phyloP scores from a whole-genome alignment of 2,113 vertebrate species.

The Oreochromis aureus region DNA sequence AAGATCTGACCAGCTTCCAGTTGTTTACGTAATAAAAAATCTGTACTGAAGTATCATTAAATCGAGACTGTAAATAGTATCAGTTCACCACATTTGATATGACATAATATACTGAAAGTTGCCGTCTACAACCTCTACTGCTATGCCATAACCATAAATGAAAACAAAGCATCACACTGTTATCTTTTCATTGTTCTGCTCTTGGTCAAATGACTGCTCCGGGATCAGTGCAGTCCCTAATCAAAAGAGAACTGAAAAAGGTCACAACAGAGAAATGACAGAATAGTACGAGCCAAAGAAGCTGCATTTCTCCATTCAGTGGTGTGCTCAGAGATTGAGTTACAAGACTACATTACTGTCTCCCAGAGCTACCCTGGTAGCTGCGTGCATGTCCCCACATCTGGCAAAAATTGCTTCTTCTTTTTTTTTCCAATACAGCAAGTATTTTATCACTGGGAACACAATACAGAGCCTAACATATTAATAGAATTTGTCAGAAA shows the following conservation, averaged over 20 bases:
- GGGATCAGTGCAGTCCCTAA: constrained; percentile 27
- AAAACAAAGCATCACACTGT: constrained; percentile 6
- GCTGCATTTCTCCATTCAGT: constrained; percentile 27
- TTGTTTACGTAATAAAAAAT: neutral
- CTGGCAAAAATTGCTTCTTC: neutral
- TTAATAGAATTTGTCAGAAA: constrained; percentile 19
- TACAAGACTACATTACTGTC: constrained; percentile 46
- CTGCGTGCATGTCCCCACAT: constrained; percentile 9
- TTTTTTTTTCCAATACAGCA: neutral
- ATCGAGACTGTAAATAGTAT: neutral
- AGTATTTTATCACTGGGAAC: neutral
- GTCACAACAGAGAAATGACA: constrained; percentile 29
- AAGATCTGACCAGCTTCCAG: neutral
- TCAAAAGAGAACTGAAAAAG: constrained; percentile 31
- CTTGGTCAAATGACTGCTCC: constrained; percentile 25
- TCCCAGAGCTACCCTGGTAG: constrained; percentile 26
- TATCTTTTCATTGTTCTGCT: constrained; percentile 19
- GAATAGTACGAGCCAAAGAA: constrained; percentile 5
- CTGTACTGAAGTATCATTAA: neutral
- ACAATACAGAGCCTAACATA: neutral
- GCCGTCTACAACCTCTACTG: neutral
- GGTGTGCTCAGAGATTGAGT: constrained; percentile 36
- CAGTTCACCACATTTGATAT: neutral
- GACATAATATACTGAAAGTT: neutral
- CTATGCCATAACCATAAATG: constrained; percentile 15